Evolutionary conservation across 30 jellyfish, hydroid and myxozoan species (phyloP).

Genomic region (Rhopilema esculentum): DNA sequence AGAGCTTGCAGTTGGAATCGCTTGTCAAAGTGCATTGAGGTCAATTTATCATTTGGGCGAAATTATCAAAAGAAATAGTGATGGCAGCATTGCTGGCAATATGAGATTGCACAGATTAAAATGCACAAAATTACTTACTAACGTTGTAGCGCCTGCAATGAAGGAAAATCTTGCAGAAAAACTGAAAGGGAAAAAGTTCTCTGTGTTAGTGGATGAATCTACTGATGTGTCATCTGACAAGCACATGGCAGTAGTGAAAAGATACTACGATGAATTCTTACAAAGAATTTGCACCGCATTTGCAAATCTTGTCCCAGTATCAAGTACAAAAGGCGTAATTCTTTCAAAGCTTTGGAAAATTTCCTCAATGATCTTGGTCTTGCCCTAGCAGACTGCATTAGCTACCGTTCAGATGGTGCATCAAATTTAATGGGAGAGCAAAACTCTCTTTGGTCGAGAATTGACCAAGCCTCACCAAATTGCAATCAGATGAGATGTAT

Average conservation of each 20-base stretch:
- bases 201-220: slow-evolving; percentile 47
- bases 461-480: slow-evolving; percentile 57
- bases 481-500: slow-evolving; percentile 62
- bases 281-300: too few species aligned
- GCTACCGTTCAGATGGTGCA: too few species aligned
- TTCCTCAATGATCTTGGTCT: too few species aligned
- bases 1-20: not conserved
- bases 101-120: slow-evolving; percentile 53
- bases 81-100: too few species aligned
- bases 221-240: slow-evolving; percentile 54
- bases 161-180: too few species aligned
- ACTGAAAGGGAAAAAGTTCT: too few species aligned
- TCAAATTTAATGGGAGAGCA: slow-evolving; percentile 61
- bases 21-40: slow-evolving; percentile 72
- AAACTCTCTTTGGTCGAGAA: slow-evolving; percentile 74
- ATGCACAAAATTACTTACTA: slow-evolving; percentile 50
- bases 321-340: slow-evolving; percentile 22
- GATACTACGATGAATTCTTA: slow-evolving; percentile 17
- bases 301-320: too few species aligned
- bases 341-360: slow-evolving; percentile 20
- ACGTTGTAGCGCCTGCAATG: slow-evolving; percentile 71
- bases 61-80: too few species aligned
- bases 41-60: slow-evolving; percentile 56
- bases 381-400: too few species aligned
- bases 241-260: slow-evolving; percentile 41